Evolutionary conservation across 2,113 vertebrate genomes (phyloP).

Genomic region (Thalassarche chlororhynchos): DNA sequence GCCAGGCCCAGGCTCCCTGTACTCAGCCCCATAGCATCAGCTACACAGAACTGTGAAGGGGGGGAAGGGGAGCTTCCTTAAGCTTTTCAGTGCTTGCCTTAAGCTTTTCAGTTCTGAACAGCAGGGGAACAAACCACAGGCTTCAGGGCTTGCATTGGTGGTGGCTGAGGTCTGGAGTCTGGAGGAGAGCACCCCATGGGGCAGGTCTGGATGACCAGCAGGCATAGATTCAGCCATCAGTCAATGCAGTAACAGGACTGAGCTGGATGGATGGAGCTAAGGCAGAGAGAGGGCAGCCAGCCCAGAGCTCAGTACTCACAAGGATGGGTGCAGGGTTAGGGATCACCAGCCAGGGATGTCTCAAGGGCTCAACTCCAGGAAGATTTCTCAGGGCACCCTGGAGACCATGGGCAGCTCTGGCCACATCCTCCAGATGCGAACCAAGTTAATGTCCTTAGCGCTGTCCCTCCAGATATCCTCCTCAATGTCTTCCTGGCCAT

Average conservation of each 20-base stretch:
- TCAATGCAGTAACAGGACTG: not conserved
- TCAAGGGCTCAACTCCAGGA: not conserved
- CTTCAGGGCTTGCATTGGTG: not conserved
- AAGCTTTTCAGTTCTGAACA: not conserved
- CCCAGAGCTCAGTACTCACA: not conserved
- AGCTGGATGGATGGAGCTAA: not conserved
- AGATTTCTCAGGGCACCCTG: not conserved
- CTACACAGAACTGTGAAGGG: not conserved
- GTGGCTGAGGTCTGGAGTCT: not conserved
- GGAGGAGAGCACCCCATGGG: not conserved
- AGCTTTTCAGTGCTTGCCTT: not conserved
- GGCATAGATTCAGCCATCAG: not conserved
- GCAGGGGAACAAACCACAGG: not conserved
- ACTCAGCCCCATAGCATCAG: not conserved
- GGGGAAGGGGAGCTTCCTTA: not conserved
- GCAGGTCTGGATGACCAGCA: not conserved
- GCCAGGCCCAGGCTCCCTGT: not conserved
- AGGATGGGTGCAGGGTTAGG: not conserved
- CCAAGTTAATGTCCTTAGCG: conserved; percentile 70
- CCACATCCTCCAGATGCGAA: not conserved
- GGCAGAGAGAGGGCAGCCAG: not conserved
- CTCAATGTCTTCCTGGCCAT: conserved; percentile 98
- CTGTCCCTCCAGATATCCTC: conserved; percentile 85
- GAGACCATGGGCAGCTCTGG: not conserved
- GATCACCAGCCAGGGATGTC: not conserved